Evolutionary conservation across 2,888 invertebrate species (phyloP), one percentile per base, ranked within the genome.

Genomic region (Parasteatoda lunata): DNA sequence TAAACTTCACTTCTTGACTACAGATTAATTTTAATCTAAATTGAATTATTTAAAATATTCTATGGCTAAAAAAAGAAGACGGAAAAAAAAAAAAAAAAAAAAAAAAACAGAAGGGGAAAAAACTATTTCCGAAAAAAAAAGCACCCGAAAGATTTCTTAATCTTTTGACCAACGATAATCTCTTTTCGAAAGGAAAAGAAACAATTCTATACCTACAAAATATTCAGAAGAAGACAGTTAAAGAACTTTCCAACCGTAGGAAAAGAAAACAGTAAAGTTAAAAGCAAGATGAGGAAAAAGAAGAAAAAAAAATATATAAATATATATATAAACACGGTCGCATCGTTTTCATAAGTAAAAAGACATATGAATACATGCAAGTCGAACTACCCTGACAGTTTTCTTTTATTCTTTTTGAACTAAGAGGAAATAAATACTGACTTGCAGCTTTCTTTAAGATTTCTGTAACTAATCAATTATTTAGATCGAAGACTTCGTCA

Each of bases 21-120:
- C 68, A 82, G 86, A 87, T 87, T 87, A 87, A 81, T 87, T 87
- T 87, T 87, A 87, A 87, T 87, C 81, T 87, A 77, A 72, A 77
- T 78, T 87, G 81, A 87, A 87, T 87, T 82, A 87, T 87, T 77
- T 82, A 86, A 86, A 86, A 81, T 77, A 65, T 81, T 77, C 71
- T 70, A 48, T 66, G 52, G 15, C 45, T 30, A 85, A 85, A 84
- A 82, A 83, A 66, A 13, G 48, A 71, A 45, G 59, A 75, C 65
- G 49, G 7, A 54, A 52, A 54, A 64, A 54, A 52, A 64, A 68
- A 69, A 78, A 54, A 15, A 70, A 47, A 69, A 70, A 54, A 69
- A 11, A 69, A 64, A 52, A 65, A n/a, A 68, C 64, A 65, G 59
- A 15, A 70, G 48, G 49, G 13, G 47, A 54, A 54, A 45, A 75